phyloP scores from a whole-genome alignment of 2,113 vertebrate species.

The Junco hyemalis region DNA sequence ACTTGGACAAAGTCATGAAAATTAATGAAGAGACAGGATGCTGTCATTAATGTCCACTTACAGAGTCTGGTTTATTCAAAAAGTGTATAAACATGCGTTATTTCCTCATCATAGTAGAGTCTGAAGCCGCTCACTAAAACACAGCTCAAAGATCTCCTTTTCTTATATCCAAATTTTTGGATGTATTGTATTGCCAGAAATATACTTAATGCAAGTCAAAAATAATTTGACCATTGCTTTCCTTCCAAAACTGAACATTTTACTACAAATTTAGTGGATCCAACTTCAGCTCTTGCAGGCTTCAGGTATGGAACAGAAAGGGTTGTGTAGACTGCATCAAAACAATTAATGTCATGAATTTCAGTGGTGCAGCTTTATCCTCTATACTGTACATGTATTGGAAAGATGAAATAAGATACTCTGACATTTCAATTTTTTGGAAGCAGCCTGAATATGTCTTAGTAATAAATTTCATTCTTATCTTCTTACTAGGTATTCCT shows the following conservation, averaged over 20 bases:
- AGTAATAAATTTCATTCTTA: conserved; percentile 66
- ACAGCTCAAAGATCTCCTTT: conserved; percentile 66
- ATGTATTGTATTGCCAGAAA: conserved; percentile 58
- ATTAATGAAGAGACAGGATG: conserved; percentile 79
- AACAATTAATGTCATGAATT: conserved; percentile 62
- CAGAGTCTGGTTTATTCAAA: conserved; percentile 78
- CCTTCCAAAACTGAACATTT: conserved; percentile 48
- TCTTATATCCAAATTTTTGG: conserved; percentile 57
- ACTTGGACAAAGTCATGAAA: conserved; percentile 61
- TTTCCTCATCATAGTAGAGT: conserved; percentile 57
- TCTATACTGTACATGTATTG: conserved; percentile 70
- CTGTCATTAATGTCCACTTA: conserved; percentile 80
- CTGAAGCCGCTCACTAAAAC: conserved; percentile 67
- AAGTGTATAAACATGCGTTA: conserved; percentile 75
- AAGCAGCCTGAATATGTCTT: conserved; percentile 68
- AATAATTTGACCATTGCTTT: conserved; percentile 64
- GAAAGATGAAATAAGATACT: conserved; percentile 68
- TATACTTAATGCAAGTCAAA: conserved; percentile 47
- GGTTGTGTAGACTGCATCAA: conserved; percentile 55
- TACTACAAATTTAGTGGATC: conserved; percentile 54
- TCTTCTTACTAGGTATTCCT: conserved; percentile 60
- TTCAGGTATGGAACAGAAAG: conserved; percentile 58
- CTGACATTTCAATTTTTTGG: conserved; percentile 53
- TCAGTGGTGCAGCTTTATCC: conserved; percentile 70
- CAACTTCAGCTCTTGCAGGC: conserved; percentile 18